Conservation (phyloP, 2,113 vertebrate genomes). For the Hirundichthys speculiger region DNA sequence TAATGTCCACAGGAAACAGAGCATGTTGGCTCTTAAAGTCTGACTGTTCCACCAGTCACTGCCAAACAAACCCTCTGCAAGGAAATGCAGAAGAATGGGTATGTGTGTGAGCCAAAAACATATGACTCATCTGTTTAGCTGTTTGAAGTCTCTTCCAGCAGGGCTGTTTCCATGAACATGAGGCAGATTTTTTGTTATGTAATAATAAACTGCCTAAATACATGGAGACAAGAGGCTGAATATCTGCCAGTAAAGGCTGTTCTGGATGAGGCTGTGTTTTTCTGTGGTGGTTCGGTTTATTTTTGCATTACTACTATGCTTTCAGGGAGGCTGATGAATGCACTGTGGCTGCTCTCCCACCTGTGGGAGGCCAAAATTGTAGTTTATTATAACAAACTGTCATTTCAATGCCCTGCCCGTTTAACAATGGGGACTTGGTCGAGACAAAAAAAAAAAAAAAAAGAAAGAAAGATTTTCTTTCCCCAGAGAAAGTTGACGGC, state of each 20-base stretch:
- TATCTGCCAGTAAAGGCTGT: slow-evolving; percentile 27
- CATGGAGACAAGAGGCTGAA: slow-evolving; percentile 33
- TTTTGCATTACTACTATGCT: slow-evolving; percentile 27
- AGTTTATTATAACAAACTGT: slow-evolving; percentile 24
- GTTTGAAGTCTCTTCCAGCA: slow-evolving; percentile 44
- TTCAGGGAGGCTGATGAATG: slow-evolving; percentile 9
- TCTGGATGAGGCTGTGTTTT: slow-evolving; percentile 41
- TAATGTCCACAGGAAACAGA: slow-evolving; percentile 38
- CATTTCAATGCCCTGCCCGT: slow-evolving; percentile 1
- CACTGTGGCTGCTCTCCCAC: not conserved
- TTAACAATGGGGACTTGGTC: slow-evolving; percentile 12
- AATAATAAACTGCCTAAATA: slow-evolving; percentile 37
- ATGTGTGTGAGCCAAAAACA: slow-evolving; percentile 51
- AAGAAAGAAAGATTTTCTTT: slow-evolving; percentile 22
- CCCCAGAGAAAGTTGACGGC: slow-evolving; percentile 17
- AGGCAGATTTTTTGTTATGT: slow-evolving; percentile 43
- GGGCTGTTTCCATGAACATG: slow-evolving; percentile 48
- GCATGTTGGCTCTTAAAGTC: slow-evolving; percentile 23
- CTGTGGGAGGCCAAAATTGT: slow-evolving; percentile 10
- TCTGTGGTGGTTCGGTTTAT: slow-evolving; percentile 12
- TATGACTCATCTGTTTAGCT: slow-evolving; percentile 60
- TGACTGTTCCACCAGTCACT: slow-evolving; percentile 54
- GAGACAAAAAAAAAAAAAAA: slow-evolving; percentile 3
- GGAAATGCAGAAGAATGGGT: slow-evolving; percentile 61
- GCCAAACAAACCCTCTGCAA: slow-evolving; percentile 50